These are phyloP conservation scores for Nasonia longicornis DNA, from an alignment of 1,140 invertebrate species.

Conservation along the genomic window DNA sequence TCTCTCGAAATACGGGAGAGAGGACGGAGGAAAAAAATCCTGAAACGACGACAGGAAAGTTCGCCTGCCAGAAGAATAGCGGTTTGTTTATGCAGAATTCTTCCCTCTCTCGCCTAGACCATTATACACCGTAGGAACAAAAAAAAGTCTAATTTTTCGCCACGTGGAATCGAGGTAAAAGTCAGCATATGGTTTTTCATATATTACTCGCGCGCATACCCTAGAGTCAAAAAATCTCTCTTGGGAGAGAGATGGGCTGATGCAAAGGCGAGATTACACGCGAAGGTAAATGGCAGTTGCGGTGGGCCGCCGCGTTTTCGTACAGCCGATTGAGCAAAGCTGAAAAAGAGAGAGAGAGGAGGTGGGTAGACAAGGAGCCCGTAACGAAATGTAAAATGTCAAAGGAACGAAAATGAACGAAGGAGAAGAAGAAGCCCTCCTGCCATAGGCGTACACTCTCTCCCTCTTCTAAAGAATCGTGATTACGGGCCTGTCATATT, in stretches of 20 bases:
- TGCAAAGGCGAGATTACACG: conserved; percentile 23
- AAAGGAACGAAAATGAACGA: conserved; percentile 46
- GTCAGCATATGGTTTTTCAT: not conserved
- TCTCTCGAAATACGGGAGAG: conserved; percentile 32
- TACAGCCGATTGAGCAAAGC: conserved; percentile 50
- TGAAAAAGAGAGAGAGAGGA: conserved; percentile 20
- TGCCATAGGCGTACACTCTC: not conserved
- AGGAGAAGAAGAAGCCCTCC: conserved; percentile 37
- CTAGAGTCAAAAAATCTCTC: not conserved
- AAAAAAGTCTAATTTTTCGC: not conserved
- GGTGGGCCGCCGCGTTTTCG: conserved; percentile 51
- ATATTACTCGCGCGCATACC: not conserved
- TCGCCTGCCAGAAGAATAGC: not conserved
- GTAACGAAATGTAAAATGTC: conserved; percentile 42
- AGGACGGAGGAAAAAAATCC: conserved; percentile 10
- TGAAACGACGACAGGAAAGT: not conserved
- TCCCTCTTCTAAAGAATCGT: conserved; percentile 52
- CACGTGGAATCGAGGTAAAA: not conserved
- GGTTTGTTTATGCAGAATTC: not conserved
- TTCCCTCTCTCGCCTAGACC: not conserved
- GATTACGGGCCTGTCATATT: conserved; percentile 62
- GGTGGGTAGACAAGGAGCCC: conserved; percentile 4
- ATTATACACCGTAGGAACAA: no score
- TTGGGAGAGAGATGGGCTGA: not conserved
- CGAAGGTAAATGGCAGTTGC: conserved; percentile 41